Evolutionary conservation across 2,888 invertebrate species (phyloP), one percentile per base, ranked within the genome.

Genomic region (Patella pellucida): DNA sequence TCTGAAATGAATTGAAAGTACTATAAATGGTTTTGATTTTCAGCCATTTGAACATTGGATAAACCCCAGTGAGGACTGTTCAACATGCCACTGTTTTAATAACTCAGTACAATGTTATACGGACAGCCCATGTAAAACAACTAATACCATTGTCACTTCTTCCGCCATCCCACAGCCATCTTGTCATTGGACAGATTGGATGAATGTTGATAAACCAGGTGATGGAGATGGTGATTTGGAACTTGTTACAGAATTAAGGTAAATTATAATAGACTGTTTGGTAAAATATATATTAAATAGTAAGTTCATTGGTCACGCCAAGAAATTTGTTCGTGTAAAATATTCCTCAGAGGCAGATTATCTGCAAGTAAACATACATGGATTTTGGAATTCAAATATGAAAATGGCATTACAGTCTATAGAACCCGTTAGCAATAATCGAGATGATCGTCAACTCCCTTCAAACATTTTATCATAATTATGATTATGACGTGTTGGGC

Each of bases 1-100:
- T 27, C 27, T 27, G 11, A 23, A 69, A 69, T 27, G 16, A 69
- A 19, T 52, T 11, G 19, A 16, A 31, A 41, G 27, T 52, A 15
- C 50, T 15, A 62, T 12, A 19, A 72, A 19, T 54, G 54, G 54
- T 31, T 81, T 77, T 77, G 75, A 73, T 78, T 87, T 88, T 3
- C 91, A 95, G 94, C 96, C 96, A 0, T 95, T 95, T 23, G 93
- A 93, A 73, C 93, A 94, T 19, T 88, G 87, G 87, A 78, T 76
- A 0, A 89, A 93, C 3, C 83, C 85, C 0, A 89, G 93, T 0
- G 92, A 92, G 1, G 93, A 93, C 0, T 95, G 95, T 86, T 93
- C 94, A 84, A 92, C 93, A 16, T 97, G 96, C 86, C 96, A 96
- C 84, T 97, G 97, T 85, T 92, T 95, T 11, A 93, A 95, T 86